Evolutionary conservation across 2,888 invertebrate genomes (phyloP).

Genomic region (Serripes groenlandicus): DNA sequence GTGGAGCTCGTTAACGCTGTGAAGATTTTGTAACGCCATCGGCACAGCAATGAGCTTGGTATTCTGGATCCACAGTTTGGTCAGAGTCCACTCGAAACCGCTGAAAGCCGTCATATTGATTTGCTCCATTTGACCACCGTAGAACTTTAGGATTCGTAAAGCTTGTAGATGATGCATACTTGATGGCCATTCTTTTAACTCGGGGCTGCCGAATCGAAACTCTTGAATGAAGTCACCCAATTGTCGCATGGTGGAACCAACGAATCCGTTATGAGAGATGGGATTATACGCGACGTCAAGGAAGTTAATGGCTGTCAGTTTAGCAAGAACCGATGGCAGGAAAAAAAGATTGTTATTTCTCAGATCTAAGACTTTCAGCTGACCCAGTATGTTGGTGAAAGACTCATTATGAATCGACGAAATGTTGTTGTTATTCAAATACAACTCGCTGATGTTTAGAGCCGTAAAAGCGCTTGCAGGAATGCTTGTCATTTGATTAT

Average conservation of each 20-base stretch:
- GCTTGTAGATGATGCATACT: constrained; percentile 61
- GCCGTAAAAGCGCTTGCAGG: constrained; percentile 40
- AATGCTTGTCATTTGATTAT: constrained; percentile 37
- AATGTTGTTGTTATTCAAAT: constrained; percentile 56
- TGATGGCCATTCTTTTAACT: constrained; percentile 57
- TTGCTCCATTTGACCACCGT: constrained; percentile 54
- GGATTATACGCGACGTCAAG: constrained; percentile 61
- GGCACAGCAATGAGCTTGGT: constrained; percentile 63
- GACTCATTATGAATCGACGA: constrained; percentile 41
- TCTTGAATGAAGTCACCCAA: constrained; percentile 63
- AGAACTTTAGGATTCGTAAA: constrained; percentile 51
- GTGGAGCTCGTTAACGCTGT: constrained; percentile 54
- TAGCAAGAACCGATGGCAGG: constrained; percentile 44
- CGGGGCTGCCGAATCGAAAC: constrained; percentile 63
- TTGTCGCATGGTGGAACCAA: constrained; percentile 50
- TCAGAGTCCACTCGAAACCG: constrained; percentile 66
- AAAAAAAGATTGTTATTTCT: constrained; percentile 39
- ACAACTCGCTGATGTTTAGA: constrained; percentile 54
- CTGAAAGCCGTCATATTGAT: constrained; percentile 62
- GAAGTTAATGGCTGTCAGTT: constrained; percentile 32
- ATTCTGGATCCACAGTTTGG: constrained; percentile 56
- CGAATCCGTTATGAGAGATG: constrained; percentile 29
- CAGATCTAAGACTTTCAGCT: constrained; percentile 51
- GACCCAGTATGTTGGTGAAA: constrained; percentile 43
- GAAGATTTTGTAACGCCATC: constrained; percentile 60